Base-by-base conservation (phyloP, 1,140 invertebrate genomes). In the Oryctes rhinoceros region DNA sequence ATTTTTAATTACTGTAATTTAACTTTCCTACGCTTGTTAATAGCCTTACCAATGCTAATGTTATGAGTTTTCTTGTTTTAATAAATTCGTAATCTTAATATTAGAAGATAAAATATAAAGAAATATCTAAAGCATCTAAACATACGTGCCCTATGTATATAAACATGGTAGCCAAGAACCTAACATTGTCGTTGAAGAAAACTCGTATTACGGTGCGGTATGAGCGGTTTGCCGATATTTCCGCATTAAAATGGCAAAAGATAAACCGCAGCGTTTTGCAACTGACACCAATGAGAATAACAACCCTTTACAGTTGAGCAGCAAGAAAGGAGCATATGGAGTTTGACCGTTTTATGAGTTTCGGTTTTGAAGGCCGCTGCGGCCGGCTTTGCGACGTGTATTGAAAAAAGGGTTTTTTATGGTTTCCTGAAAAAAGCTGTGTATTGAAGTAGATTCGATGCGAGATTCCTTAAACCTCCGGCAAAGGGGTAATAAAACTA, bases 341-440 rank as follows among this genome's bases (percentile, higher is more conserved):
- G 24, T 24, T 71, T 71, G 65, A 71, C 65, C 65, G 65, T 71
- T 71, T 71, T 71, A 71, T 71, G 65, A 24, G 24, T 24, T 24
- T 35, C 65, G 24, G 65, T 71, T 71, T 71, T 59, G 65, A 24
- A 71, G 65, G 65, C 24, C 62, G 62, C n/a, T 30, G 24, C n/a
- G 4, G 18, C 65, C 13, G 11, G 4, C 20, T 71, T 13, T 15
- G 65, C 20, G 30, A 15, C 65, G 35, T 71, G 65, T 35, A 71
- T 71, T 37, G 65, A 71, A 24, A 71, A 59, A 71, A 71, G 24
- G 65, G 65, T 71, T 71, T 71, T 71, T 71, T 71, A 71, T 71
- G 65, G 65, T 71, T 71, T 35, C 65, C 24, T 35, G 65, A 71
- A 71, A 71, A 71, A 71, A 71, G 35, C 5, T 35, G 3, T 13